phyloP scores from a whole-genome alignment of 2,797 vertebrate genomes.

The Erethizon dorsatum region DNA sequence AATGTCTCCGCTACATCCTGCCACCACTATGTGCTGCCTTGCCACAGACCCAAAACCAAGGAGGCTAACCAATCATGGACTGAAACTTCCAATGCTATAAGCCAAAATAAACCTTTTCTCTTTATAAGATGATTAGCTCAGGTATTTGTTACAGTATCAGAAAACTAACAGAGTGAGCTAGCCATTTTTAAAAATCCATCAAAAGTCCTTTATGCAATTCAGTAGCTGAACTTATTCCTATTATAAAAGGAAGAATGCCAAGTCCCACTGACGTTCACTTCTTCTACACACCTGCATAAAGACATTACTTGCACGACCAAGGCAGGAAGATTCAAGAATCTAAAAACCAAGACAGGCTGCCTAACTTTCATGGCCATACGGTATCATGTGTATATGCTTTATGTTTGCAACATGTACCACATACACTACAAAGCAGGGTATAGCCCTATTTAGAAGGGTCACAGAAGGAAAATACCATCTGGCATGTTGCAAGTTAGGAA shows the following conservation, averaged over 20 bases:
- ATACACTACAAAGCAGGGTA: accelerated
- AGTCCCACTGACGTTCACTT: too few relatives aligned
- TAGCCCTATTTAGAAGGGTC: neutral
- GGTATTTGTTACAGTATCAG: too few relatives aligned
- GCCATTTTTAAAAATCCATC: neutral
- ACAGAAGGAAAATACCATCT: neutral
- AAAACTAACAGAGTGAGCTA: neutral
- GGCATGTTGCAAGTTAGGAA: neutral
- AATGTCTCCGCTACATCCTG: neutral
- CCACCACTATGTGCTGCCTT: neutral
- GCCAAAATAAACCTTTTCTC: neutral
- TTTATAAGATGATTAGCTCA: neutral
- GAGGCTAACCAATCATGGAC: neutral
- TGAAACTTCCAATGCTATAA: neutral
- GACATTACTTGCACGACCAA: neutral
- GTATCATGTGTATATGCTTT: too few relatives aligned
- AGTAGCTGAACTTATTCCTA: neutral
- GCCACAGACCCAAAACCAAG: neutral
- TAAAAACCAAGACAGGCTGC: neutral
- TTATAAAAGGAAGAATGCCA: neutral
- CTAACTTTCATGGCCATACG: accelerated
- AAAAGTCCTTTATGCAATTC: neutral
- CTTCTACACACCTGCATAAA: neutral
- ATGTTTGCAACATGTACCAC: neutral
- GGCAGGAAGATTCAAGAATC: neutral